Base-by-base conservation (phyloP, 23 tunicate genomes). In the Ascidia mentula region DNA sequence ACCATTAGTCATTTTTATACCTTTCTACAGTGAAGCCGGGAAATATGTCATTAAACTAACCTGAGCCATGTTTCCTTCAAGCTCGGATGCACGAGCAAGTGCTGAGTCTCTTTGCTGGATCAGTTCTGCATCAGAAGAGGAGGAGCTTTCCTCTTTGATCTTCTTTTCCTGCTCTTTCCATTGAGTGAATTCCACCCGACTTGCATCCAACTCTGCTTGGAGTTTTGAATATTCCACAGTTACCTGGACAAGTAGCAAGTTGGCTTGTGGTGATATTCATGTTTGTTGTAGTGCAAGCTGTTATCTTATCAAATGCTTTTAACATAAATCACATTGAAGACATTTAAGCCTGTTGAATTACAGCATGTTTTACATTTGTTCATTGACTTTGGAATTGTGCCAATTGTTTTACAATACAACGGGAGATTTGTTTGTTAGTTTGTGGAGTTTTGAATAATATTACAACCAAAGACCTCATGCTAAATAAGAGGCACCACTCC, bases 121-220 rank as follows among this genome's bases (percentile, higher is more conserved):
- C 12, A 73, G 36, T 38, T 74, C 38, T 22, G 30, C 40, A 37
- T 81, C 85, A 6, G 39, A 34, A 17, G n/a, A n/a, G n/a, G 39
- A 34, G 65, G 65, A 53, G 65, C 13, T 9, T 53, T 53, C 65
- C 31, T 36, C 75, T 31, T 34, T 53, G 24, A 53, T 53, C 34
- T 75, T 35, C 34, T 75, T 39, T 18, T 75, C 79, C 20, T 37
- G n/a, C 30, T 37, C 69, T 31, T 39, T 65, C 81, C 88, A 84
- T 59, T 76, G 28, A 1, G 60, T 82, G 65, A 42, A 69, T 34
- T 84, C 88, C 40, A 32, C 32, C 36, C 60, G 37, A 59, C 76
- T 84, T 53, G 61, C 76, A 31, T 76, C 76, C 76, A 84, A 34
- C 34, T 82, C 86, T 34, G n/a, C 45, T 32, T 82, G 79, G 15